Conservation (phyloP, 2,797 vertebrate genomes). For the Phalloptychus januarius region DNA sequence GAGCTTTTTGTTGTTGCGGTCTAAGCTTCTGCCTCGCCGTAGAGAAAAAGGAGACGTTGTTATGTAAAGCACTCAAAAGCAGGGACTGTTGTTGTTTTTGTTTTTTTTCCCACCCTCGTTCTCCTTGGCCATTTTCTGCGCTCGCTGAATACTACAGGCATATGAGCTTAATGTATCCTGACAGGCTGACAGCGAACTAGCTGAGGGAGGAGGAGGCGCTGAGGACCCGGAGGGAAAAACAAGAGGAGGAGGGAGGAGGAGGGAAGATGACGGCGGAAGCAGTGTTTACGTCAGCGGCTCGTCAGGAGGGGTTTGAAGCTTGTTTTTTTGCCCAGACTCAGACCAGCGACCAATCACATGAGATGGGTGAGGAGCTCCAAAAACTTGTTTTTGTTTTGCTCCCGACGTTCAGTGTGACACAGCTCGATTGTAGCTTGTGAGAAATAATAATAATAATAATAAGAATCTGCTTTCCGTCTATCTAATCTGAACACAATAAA, state of each 20-base stretch:
- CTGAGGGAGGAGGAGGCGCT: constrained; percentile 61
- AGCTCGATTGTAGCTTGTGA: constrained; percentile 26
- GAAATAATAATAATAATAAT: too few species aligned
- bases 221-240: constrained; percentile 50
- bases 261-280: constrained; percentile 55
- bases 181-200: constrained; percentile 65
- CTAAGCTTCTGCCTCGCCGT: constrained; percentile 27
- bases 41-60: constrained; percentile 20
- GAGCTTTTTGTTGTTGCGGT: constrained; percentile 16
- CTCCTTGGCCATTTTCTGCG: constrained; percentile 38
- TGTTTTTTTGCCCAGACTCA: constrained; percentile 67
- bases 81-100: constrained; percentile 21
- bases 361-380: constrained; percentile 28
- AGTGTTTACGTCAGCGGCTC: constrained; percentile 58
- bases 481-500: constrained; percentile 6
- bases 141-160: constrained; percentile 36
- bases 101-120: constrained; percentile 16
- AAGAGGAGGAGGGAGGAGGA: constrained; percentile 36
- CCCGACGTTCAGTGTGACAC: constrained; percentile 24
- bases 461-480: background rate
- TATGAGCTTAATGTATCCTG: constrained; percentile 69
- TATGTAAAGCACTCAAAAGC: constrained; percentile 42
- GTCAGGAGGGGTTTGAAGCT: constrained; percentile 54
- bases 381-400: constrained; percentile 63
- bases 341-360: constrained; percentile 63